Conservation (phyloP, 2,113 vertebrate species). For the Salvelinus namaycush region DNA sequence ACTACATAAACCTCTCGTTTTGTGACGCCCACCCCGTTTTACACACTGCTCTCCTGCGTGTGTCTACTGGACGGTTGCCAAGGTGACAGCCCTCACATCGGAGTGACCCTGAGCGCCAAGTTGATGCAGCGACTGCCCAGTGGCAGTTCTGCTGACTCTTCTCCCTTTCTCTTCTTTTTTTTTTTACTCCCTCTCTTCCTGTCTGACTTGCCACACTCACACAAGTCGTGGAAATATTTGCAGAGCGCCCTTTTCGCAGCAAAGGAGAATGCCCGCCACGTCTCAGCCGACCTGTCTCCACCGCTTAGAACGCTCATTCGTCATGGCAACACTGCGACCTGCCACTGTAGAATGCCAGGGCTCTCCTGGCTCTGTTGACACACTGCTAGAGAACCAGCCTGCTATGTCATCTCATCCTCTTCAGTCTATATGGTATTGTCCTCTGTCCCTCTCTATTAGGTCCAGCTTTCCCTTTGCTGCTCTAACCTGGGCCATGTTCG, state of each 20-base stretch:
- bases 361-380: slow-evolving; percentile 36
- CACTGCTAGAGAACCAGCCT: slow-evolving; percentile 8
- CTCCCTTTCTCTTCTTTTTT: slow-evolving; percentile 1
- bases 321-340: slow-evolving; percentile 42
- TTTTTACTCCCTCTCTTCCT: slow-evolving; percentile 16
- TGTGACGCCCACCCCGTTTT: neutral
- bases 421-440: neutral
- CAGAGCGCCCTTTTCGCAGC: slow-evolving; percentile 43
- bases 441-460: neutral
- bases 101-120: slow-evolving; percentile 20
- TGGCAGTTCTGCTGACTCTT: slow-evolving; percentile 26
- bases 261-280: slow-evolving; percentile 9
- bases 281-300: slow-evolving; percentile 23
- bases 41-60: neutral
- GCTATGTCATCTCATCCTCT: slow-evolving; percentile 6
- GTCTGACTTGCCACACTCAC: slow-evolving; percentile 24
- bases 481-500: neutral
- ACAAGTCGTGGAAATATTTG: slow-evolving; percentile 48
- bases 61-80: slow-evolving; percentile 25
- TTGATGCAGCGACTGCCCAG: slow-evolving; percentile 5
- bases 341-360: slow-evolving; percentile 48
- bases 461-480: neutral
- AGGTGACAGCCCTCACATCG: slow-evolving; percentile 11
- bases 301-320: slow-evolving; percentile 30
- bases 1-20: slow-evolving; percentile 2